A percentile compares a stretch with the other conserved stretches of the same genome.
phyloP scores from a whole-genome alignment of 2,888 invertebrate genomes.

The Cataglyphis rosenhaueri region DNA sequence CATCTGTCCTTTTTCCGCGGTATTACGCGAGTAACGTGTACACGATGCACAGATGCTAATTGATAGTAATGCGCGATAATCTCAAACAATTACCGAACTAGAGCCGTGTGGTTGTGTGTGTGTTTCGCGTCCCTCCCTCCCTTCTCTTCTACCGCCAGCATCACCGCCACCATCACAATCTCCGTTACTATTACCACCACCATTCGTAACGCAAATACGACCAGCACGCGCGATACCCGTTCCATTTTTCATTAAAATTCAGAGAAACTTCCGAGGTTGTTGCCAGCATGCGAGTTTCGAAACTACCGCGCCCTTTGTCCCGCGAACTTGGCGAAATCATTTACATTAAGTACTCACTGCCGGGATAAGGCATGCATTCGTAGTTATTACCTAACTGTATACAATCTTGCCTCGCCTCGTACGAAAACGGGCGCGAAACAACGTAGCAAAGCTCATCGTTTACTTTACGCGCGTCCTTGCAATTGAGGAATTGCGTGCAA shows the following conservation, averaged over 20 bases:
- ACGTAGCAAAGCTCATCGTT: conserved; percentile 1
- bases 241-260: conserved; percentile 61
- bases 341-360: conserved; percentile 58
- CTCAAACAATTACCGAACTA: conserved; percentile 56
- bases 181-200: conserved; percentile 5
- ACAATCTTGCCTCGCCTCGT: conserved; percentile 53
- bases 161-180: conserved; percentile 9
- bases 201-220: conserved; percentile 41
- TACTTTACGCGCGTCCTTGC: background rate
- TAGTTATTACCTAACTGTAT: conserved; percentile 59
- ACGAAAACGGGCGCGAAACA: conserved; percentile 38
- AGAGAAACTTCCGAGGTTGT: conserved; percentile 56
- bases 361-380: conserved; percentile 35
- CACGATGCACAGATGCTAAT: conserved; percentile 62
- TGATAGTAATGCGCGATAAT: conserved; percentile 56
- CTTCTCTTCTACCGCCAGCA: conserved; percentile 9
- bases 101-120: conserved; percentile 33
- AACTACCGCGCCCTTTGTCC: conserved; percentile 61
- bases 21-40: conserved; percentile 49
- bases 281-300: conserved; percentile 64
- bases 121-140: conserved; percentile 1
- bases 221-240: conserved; percentile 46
- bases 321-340: conserved; percentile 67
- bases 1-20: conserved; percentile 47
- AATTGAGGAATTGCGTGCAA: conserved; percentile 26